Base-by-base conservation (phyloP, 2,113 vertebrate species). In the Muntiacus muntjak region DNA sequence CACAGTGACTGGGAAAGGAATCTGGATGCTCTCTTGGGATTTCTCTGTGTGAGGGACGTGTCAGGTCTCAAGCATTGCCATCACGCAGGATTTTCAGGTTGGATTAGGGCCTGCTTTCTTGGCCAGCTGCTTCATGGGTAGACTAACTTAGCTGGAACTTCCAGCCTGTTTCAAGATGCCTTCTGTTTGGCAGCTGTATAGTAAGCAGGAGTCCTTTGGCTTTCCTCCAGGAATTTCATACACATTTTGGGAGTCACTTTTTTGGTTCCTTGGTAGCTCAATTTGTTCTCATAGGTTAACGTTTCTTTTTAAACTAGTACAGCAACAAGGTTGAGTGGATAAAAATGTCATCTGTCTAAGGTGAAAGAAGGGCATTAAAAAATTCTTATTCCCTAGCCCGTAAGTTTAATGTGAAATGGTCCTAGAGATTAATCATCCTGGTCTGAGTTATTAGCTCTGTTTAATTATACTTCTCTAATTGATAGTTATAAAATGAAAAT, bases 81-180 rank as follows among this genome's bases (percentile, higher is more conserved):
- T 76, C 36, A 21, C 4, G 26, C 92, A 86, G 83, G 97, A 91
- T 96, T 97, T 97, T 97, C 98, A 92, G 88, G 96, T 96, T 97
- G 78, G 67, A 92, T 94, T 62, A 94, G 93, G 45, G 76, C 92
- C 47, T 91, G 57, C 60, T 81, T 86, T 40, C 57, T 92, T 89
- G 33, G 45, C 93, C 54, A 89, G 47, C 74, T 91, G 71, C 89
- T 90, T 85, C 9, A 0, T 87, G 57, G 43, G 60, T 92, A 82
- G 87, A 57, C 81, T 95, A n/a, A 95, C 76, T 85, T 47, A 94
- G 84, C 82, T 95, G 62, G n/a, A 95, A 96, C 33, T 94, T 86
- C 79, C 50, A 97, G 78, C 25, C 82, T 97, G 33, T 96, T 98
- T 96, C 43, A 96, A 28, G 94, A 92, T 95, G 84, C 43, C 90